phyloP scores from a whole-genome alignment of 2,888 invertebrate species.

The Catocala fraxini region DNA sequence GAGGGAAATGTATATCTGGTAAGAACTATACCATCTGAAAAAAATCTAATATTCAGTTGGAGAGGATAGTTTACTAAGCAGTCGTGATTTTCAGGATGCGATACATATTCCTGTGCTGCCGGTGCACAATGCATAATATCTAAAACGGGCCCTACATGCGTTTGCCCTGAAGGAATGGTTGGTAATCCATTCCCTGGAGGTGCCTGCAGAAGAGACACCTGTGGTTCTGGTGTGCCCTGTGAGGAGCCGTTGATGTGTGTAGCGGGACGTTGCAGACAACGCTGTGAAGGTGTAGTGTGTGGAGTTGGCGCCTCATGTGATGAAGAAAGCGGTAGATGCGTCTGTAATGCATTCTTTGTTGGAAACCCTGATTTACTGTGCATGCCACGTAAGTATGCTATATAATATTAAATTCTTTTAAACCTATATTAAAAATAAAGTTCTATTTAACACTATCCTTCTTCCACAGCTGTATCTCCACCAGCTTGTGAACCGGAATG shows the following conservation, averaged over 20 bases:
- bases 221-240: conserved; percentile 93
- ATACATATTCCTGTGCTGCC: conserved; percentile 92
- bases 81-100: conserved; percentile 88
- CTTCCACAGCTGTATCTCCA: conserved; percentile 90
- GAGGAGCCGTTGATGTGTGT: conserved; percentile 94
- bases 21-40: conserved; percentile 49
- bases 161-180: conserved; percentile 94
- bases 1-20: conserved; percentile 95
- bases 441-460: conserved; percentile 26
- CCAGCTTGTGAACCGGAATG: conserved; percentile 94
- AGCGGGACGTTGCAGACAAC: conserved; percentile 95
- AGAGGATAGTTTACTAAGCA: no score
- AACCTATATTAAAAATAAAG: not conserved
- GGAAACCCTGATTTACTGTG: conserved; percentile 96
- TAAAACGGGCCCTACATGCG: conserved; percentile 94
- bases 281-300: conserved; percentile 95
- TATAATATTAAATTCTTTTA: conserved; percentile 7
- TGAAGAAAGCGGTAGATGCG: conserved; percentile 92
- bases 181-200: conserved; percentile 98
- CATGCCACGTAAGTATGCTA: conserved; percentile 93
- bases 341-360: conserved; percentile 95
- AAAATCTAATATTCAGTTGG: not conserved
- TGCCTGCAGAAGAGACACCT: conserved; percentile 93
- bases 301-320: conserved; percentile 96
- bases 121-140: conserved; percentile 96